Evolutionary conservation across 2,797 vertebrate genomes (phyloP).

Genomic region (Hippoglossus hippoglossus): DNA sequence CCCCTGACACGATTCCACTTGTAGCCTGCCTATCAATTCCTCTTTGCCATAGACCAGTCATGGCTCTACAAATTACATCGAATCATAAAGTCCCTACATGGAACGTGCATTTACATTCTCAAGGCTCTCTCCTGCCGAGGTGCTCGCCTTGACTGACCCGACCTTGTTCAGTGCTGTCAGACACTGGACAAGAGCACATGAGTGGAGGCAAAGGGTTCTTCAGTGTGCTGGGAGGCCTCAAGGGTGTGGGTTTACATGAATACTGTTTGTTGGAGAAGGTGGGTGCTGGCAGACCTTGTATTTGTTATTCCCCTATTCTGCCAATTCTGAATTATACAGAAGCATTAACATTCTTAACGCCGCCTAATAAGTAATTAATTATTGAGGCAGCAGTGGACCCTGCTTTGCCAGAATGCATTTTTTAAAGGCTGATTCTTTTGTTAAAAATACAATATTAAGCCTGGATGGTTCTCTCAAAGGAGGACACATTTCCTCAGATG

Average conservation of each 20-base stretch:
- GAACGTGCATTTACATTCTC: slow-evolving; percentile 58
- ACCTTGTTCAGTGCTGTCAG: slow-evolving; percentile 58
- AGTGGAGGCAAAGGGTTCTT: slow-evolving; percentile 35
- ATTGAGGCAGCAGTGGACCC: slow-evolving; percentile 32
- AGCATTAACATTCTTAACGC: slow-evolving; percentile 60
- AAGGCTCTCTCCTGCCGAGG: slow-evolving; percentile 41
- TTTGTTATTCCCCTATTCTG: slow-evolving; percentile 57
- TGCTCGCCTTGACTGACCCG: slow-evolving; percentile 40
- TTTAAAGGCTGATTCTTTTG: background rate
- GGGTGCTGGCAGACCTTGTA: slow-evolving; percentile 48
- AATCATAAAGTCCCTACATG: slow-evolving; percentile 44
- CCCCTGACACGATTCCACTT: slow-evolving; percentile 17
- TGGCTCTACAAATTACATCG: slow-evolving; percentile 48
- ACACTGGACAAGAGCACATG: slow-evolving; percentile 8
- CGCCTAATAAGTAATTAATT: slow-evolving; percentile 61
- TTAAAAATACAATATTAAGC: slow-evolving; percentile 13
- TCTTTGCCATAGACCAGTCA: slow-evolving; percentile 30
- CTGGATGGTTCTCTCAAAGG: background rate
- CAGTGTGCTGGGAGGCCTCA: slow-evolving; percentile 8
- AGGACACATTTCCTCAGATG: slow-evolving; percentile 4
- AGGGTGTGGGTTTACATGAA: slow-evolving; percentile 30
- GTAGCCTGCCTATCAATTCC: slow-evolving; percentile 16
- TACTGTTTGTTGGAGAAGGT: slow-evolving; percentile 45
- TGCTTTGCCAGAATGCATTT: slow-evolving; percentile 31
- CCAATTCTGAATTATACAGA: slow-evolving; percentile 71